These are phyloP conservation scores for Melangyna quadrimaculata DNA, from an alignment of 2,888 invertebrate species.

Conservation along the genomic window DNA sequence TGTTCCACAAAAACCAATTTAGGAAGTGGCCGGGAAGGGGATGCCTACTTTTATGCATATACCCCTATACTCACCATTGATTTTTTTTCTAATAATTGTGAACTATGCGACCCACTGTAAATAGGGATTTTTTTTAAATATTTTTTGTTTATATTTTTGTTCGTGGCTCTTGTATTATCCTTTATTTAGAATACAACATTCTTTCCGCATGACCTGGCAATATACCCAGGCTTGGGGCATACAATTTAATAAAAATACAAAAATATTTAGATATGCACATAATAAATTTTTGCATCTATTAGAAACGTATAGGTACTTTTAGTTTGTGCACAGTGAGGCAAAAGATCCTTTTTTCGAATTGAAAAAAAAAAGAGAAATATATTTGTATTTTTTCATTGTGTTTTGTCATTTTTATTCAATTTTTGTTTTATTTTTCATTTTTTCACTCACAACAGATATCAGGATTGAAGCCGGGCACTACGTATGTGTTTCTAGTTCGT, in stretches of 20 bases:
- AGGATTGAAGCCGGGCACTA: conserved; percentile 89
- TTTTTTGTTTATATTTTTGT: background rate
- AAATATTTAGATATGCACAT: conserved; percentile 72
- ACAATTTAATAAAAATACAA: conserved; percentile 45
- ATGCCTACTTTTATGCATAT: background rate
- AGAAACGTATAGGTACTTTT: conserved; percentile 51
- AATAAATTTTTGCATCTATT: conserved; percentile 67
- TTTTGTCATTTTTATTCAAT: background rate
- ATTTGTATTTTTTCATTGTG: background rate
- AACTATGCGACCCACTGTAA: background rate
- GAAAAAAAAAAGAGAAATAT: conserved; percentile 9
- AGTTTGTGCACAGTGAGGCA: conserved; percentile 12
- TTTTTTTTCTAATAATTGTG: background rate
- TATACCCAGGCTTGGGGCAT: conserved; percentile 20
- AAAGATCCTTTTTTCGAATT: conserved; percentile 29
- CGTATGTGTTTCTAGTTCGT: conserved; percentile 92
- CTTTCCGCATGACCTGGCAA: conserved; percentile 57
- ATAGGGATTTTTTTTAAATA: background rate
- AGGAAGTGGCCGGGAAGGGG: too few species aligned
- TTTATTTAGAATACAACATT: conserved; percentile 49
- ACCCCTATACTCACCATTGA: background rate
- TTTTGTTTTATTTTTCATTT: conserved; percentile 27
- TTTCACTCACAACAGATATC: conserved; percentile 81
- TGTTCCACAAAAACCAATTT: background rate
- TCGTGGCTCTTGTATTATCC: conserved; percentile 1